A percentile compares a stretch with the other conserved stretches of the same genome.
Conservation (phyloP, 2,113 vertebrate genomes). For the Azemiops feae region DNA sequence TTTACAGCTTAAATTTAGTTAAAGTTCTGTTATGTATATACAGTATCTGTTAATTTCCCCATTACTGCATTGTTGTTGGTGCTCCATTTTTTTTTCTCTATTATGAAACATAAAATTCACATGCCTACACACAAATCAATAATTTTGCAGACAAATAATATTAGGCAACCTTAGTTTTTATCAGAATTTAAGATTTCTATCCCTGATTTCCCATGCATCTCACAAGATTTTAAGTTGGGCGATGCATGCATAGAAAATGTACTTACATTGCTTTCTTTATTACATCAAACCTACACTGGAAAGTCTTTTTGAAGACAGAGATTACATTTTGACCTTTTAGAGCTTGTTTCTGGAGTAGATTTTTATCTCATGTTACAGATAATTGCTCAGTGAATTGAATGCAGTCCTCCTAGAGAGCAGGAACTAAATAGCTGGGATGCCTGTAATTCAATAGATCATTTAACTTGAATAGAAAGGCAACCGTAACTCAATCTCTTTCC, state of each 20-base stretch:
- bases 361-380: conserved; percentile 84
- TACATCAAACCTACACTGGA: conserved; percentile 37
- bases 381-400: conserved; percentile 85
- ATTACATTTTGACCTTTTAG: conserved; percentile 76
- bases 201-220: conserved; percentile 40
- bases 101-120: conserved; percentile 33
- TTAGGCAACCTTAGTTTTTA: conserved; percentile 43
- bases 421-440: conserved; percentile 68
- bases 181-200: conserved; percentile 22
- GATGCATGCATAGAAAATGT: conserved; percentile 41
- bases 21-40: neutral
- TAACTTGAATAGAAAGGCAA: conserved; percentile 16
- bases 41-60: neutral
- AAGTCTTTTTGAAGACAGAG: conserved; percentile 49
- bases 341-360: conserved; percentile 78
- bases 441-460: conserved; percentile 59
- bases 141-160: conserved; percentile 43
- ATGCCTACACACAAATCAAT: conserved; percentile 33
- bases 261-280: conserved; percentile 37
- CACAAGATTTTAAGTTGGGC: conserved; percentile 40
- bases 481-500: conserved; percentile 53
- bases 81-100: conserved; percentile 3
- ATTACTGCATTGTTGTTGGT: neutral
- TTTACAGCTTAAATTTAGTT: neutral
- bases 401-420: conserved; percentile 78